Percentiles rank a stretch among this genome's conserved stretches.
These are phyloP conservation scores for Tetrao urogallus DNA, from an alignment of 2,113 vertebrate species.

Conservation along the genomic window DNA sequence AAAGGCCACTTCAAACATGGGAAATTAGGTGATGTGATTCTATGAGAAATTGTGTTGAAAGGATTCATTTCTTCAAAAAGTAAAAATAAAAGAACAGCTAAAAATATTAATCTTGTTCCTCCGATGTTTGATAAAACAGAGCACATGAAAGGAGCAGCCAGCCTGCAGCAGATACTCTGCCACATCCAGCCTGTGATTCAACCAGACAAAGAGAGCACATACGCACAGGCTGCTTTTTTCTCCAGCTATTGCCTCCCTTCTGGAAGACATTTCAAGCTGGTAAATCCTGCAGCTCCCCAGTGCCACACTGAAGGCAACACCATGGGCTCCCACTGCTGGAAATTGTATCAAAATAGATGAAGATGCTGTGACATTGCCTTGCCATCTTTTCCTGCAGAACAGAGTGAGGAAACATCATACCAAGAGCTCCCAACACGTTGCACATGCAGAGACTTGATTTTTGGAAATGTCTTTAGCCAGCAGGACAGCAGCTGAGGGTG, in stretches of 20 bases:
- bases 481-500: neutral
- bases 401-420: neutral
- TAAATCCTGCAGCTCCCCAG: neutral
- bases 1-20: conserved; percentile 49
- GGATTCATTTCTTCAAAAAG: neutral
- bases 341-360: neutral
- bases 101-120: conserved; percentile 32
- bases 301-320: neutral
- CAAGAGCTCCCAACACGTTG: neutral
- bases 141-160: neutral
- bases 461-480: conserved; percentile 6
- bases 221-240: neutral
- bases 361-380: neutral
- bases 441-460: neutral
- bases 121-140: neutral
- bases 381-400: neutral
- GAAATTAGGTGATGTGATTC: conserved; percentile 36
- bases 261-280: accelerated
- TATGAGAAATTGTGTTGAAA: conserved; percentile 42
- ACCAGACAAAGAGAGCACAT: neutral
- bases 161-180: neutral
- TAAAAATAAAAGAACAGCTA: neutral
- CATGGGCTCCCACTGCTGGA: neutral
- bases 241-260: neutral
- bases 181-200: neutral